These are phyloP conservation scores for Cerastoderma edule DNA, from an alignment of 2,888 invertebrate species.

Conservation along the genomic window DNA sequence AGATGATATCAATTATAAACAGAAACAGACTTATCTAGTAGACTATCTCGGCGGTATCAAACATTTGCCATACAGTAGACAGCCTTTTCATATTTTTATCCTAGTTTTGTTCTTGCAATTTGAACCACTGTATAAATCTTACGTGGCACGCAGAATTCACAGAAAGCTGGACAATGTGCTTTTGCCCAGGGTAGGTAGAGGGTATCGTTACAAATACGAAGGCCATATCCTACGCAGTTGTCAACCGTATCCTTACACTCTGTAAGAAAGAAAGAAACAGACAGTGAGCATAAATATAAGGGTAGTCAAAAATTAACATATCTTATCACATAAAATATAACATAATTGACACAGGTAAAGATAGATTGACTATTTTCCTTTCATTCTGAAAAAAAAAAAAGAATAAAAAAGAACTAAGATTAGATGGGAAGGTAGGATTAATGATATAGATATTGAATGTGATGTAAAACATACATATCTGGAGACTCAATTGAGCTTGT, in stretches of 20 bases:
- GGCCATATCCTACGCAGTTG: slow-evolving; percentile 64
- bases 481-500: too few species aligned
- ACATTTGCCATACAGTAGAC: neutral
- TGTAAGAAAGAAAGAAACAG: slow-evolving; percentile 27
- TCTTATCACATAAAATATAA: neutral
- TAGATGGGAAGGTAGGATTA: neutral
- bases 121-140: neutral
- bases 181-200: slow-evolving; percentile 66
- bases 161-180: slow-evolving; percentile 64
- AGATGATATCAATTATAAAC: neutral
- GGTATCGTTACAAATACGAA: slow-evolving; percentile 25
- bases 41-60: neutral
- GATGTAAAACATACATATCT: too few species aligned
- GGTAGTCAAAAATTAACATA: neutral
- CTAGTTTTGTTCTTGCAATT: too few species aligned
- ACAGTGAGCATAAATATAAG: neutral
- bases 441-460: too few species aligned
- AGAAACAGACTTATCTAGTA: neutral
- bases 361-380: neutral
- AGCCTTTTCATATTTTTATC: neutral
- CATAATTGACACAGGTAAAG: neutral
- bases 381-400: neutral
- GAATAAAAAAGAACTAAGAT: neutral
- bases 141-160: slow-evolving; percentile 62
- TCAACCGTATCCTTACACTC: slow-evolving; percentile 64